These are phyloP conservation scores for Antechinus flavipes DNA, from an alignment of 2,113 vertebrate species.

Conservation along the genomic window DNA sequence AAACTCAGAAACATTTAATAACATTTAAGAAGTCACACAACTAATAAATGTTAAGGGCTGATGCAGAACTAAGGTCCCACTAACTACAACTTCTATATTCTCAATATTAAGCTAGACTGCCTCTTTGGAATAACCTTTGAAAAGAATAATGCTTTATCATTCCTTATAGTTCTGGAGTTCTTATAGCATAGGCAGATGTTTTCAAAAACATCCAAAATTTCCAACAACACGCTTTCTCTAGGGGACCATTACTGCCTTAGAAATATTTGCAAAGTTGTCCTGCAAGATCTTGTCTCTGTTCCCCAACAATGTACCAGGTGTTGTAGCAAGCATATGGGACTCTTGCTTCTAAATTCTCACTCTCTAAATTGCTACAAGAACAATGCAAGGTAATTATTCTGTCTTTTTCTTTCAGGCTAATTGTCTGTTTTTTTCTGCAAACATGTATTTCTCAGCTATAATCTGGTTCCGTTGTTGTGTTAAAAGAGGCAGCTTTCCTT, in stretches of 20 bases:
- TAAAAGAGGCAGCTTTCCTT: background rate
- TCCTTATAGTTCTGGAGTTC: slow-evolving; percentile 8
- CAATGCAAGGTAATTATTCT: slow-evolving; percentile 33
- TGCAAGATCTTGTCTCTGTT: background rate
- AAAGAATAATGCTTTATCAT: background rate
- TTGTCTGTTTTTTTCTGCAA: slow-evolving; percentile 26
- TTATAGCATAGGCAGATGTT: background rate
- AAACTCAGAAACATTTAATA: background rate
- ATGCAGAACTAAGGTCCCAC: background rate
- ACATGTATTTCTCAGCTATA: slow-evolving; percentile 30
- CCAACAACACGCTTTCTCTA: background rate
- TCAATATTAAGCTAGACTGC: background rate
- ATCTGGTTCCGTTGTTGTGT: slow-evolving; percentile 33
- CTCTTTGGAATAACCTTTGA: background rate
- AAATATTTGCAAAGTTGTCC: slow-evolving; percentile 21
- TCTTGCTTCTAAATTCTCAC: slow-evolving; percentile 27
- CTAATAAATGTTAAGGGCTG: background rate
- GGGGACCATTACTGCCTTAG: background rate
- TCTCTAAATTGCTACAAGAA: slow-evolving; percentile 60
- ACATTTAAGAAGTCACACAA: background rate
- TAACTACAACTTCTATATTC: background rate
- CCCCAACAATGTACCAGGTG: background rate
- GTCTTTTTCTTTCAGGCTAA: slow-evolving; percentile 51
- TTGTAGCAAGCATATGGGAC: background rate
- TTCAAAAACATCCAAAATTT: background rate